Percentiles rank a stretch among this genome's conserved stretches.
phyloP scores from a whole-genome alignment of 2,797 vertebrate species.

The Acrossocheilus wenchowensis region DNA sequence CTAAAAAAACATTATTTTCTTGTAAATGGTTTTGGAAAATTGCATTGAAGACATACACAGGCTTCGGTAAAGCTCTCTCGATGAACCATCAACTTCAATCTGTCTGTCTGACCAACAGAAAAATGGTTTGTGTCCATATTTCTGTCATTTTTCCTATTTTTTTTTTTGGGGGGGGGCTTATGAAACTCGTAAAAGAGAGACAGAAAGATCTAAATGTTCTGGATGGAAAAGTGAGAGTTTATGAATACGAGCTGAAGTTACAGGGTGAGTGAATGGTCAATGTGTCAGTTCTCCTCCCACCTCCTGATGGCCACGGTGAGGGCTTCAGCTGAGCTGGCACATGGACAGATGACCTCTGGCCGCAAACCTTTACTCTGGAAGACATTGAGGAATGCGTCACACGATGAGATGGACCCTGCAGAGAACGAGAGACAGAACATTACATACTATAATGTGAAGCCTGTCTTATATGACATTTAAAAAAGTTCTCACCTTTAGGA shows the following conservation, averaged over 20 bases:
- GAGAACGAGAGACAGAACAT: constrained; percentile 3
- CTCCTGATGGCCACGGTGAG: constrained; percentile 97
- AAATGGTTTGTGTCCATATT: constrained; percentile 6
- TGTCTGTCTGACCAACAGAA: constrained; percentile 6
- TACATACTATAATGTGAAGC: neutral
- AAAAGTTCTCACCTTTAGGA: neutral
- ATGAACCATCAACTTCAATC: constrained; percentile 29
- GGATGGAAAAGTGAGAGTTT: neutral
- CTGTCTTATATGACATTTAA: constrained; percentile 1
- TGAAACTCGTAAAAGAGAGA: neutral
- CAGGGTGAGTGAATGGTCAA: constrained; percentile 38
- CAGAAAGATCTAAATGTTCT: constrained; percentile 25
- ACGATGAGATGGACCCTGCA: constrained; percentile 97
- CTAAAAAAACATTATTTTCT: constrained; percentile 57
- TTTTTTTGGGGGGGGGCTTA: neutral
- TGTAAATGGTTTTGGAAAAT: constrained; percentile 50
- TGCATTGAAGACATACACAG: constrained; percentile 24
- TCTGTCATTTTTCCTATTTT: neutral
- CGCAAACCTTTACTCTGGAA: constrained; percentile 98
- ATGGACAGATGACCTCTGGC: constrained; percentile 98
- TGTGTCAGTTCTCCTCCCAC: constrained; percentile 70
- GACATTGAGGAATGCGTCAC: constrained; percentile 98
- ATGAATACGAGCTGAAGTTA: constrained; percentile 1
- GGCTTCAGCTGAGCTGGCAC: constrained; percentile 96
- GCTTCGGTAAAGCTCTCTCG: constrained; percentile 1